phyloP scores from a whole-genome alignment of 2,797 vertebrate genomes.

The Neostethus bicornis region DNA sequence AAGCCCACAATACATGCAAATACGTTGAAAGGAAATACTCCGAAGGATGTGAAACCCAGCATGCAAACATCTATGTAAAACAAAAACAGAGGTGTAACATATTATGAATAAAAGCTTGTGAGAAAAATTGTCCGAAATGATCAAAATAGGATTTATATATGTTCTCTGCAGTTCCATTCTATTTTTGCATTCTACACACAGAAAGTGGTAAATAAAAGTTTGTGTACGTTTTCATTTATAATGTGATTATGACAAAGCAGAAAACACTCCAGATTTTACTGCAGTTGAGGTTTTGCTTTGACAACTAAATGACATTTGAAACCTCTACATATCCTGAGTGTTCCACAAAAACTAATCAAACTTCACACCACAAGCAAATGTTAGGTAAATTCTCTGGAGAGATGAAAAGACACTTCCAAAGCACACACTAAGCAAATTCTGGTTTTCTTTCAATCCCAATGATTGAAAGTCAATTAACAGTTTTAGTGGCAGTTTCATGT shows the following conservation, averaged over 20 bases:
- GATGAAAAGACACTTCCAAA: constrained; percentile 20
- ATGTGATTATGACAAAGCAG: neutral
- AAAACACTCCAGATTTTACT: constrained; percentile 6
- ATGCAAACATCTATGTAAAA: constrained; percentile 75
- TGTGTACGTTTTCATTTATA: neutral
- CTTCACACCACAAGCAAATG: constrained; percentile 75
- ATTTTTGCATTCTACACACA: too few species aligned
- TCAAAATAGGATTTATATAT: neutral
- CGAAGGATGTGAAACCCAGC: constrained; percentile 26
- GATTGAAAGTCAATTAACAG: too few species aligned
- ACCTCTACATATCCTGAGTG: constrained; percentile 25
- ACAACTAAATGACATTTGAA: constrained; percentile 13
- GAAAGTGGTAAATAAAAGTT: neutral
- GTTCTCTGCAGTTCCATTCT: too few species aligned
- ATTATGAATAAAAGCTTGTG: constrained; percentile 29
- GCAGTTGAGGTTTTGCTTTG: constrained; percentile 13
- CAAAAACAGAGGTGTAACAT: constrained; percentile 14
- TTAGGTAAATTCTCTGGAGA: constrained; percentile 63
- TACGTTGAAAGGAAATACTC: constrained; percentile 55
- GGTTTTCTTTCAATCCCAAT: neutral
- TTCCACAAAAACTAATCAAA: constrained; percentile 32
- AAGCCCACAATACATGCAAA: constrained; percentile 59
- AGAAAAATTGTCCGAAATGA: constrained; percentile 9
- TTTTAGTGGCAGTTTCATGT: too few species aligned
- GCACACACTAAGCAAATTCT: constrained; percentile 2